Conservation (phyloP, 2,113 vertebrate species). For the Dermatemys mawii region DNA sequence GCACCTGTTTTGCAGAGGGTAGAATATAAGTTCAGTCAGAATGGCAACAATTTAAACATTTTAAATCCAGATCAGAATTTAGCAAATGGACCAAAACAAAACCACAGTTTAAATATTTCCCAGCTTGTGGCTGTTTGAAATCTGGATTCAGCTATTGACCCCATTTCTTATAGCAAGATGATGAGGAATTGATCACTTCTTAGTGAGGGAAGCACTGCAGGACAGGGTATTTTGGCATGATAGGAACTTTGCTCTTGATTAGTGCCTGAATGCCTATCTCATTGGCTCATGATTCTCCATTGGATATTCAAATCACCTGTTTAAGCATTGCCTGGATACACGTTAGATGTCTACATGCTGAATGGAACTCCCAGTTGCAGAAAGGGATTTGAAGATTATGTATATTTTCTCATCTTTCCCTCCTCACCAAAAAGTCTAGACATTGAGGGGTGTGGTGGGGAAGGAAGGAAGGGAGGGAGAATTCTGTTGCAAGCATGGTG, state of each 20-base stretch:
- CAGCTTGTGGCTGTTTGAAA: neutral
- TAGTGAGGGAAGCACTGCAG: neutral
- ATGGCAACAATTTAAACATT: neutral
- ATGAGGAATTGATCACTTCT: neutral
- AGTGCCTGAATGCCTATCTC: neutral
- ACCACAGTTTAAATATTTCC: neutral
- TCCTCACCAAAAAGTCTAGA: neutral
- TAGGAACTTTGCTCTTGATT: neutral
- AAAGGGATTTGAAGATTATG: neutral
- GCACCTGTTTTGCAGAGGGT: fast-evolving
- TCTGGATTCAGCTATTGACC: neutral
- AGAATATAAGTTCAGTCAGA: neutral
- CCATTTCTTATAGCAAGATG: neutral
- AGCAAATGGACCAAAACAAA: neutral
- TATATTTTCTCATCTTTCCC: neutral
- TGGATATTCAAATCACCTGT: neutral
- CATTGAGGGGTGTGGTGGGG: neutral
- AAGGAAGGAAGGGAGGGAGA: neutral
- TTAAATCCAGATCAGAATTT: fast-evolving
- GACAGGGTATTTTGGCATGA: fast-evolving
- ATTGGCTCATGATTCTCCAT: neutral
- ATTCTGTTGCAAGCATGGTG: conserved; percentile 14
- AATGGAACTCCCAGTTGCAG: neutral
- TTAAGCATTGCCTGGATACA: neutral
- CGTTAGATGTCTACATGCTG: neutral